Percentiles rank a stretch among this genome's conserved stretches.
These are phyloP conservation scores for Diorhabda elongata DNA, from an alignment of 1,140 invertebrate species.

Conservation along the genomic window DNA sequence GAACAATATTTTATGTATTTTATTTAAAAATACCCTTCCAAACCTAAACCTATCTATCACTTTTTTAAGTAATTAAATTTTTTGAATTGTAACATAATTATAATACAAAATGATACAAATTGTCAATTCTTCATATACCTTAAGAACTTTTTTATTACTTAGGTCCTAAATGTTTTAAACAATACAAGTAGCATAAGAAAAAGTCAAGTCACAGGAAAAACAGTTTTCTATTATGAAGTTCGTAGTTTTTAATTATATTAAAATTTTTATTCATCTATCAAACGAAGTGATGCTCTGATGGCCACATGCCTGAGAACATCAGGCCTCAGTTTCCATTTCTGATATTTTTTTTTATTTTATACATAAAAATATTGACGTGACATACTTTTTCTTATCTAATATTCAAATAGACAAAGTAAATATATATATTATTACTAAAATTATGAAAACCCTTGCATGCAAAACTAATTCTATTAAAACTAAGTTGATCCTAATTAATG, in stretches of 20 bases:
- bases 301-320: no score
- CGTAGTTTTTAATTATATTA: no score
- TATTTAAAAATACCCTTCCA: not conserved
- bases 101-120: not conserved
- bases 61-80: not conserved
- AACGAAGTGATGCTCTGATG: no score
- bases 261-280: no score
- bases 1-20: not conserved
- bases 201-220: not conserved
- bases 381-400: no score
- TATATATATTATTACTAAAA: no score
- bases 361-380: no score
- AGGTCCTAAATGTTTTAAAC: not conserved
- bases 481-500: not conserved
- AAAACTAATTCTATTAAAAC: not conserved
- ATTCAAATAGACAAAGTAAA: no score
- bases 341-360: no score
- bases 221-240: no score
- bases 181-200: not conserved
- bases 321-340: no score
- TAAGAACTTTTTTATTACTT: not conserved
- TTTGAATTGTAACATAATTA: not conserved
- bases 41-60: not conserved
- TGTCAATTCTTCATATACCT: slow-evolving; percentile 1
- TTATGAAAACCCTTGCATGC: not conserved